These are phyloP conservation scores for Malurus elegans DNA, from an alignment of 2,113 vertebrate genomes.

Conservation along the genomic window DNA sequence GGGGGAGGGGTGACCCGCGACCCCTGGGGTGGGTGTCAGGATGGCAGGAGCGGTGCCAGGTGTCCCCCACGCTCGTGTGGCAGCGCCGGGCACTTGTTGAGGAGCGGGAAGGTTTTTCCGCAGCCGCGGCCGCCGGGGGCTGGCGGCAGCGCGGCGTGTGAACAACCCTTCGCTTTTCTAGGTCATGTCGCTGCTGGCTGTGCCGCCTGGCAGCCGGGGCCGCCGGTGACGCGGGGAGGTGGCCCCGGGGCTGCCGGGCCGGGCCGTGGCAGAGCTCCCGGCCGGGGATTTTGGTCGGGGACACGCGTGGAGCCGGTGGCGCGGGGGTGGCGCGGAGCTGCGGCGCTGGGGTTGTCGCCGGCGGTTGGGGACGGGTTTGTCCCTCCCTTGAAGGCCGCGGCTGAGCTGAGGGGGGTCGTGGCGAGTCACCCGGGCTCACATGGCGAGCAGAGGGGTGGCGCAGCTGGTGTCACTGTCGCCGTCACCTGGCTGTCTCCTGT, in stretches of 20 bases:
- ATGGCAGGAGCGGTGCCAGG: neutral
- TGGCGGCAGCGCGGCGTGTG: neutral
- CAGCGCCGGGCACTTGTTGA: slow-evolving; percentile 27
- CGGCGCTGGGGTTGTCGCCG: accelerated
- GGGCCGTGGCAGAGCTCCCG: neutral
- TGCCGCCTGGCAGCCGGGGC: neutral
- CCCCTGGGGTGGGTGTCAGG: neutral
- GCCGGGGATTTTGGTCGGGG: accelerated
- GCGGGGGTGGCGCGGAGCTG: accelerated
- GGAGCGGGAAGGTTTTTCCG: neutral
- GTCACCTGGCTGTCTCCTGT: neutral
- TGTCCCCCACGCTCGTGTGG: neutral
- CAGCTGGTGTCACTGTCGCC: neutral
- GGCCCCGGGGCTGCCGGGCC: neutral
- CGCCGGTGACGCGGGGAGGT: neutral
- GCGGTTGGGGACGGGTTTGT: accelerated
- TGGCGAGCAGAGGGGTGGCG: neutral
- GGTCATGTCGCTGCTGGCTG: slow-evolving; percentile 26
- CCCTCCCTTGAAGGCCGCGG: neutral
- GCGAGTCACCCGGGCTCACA: neutral
- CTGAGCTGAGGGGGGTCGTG: neutral
- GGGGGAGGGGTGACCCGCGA: neutral
- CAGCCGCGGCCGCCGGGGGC: neutral
- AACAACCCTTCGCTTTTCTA: slow-evolving; percentile 40
- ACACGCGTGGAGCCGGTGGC: accelerated